These are phyloP conservation scores for Rugalucina vietnamica DNA, from an alignment of 2,888 invertebrate genomes.

Conservation along the genomic window DNA sequence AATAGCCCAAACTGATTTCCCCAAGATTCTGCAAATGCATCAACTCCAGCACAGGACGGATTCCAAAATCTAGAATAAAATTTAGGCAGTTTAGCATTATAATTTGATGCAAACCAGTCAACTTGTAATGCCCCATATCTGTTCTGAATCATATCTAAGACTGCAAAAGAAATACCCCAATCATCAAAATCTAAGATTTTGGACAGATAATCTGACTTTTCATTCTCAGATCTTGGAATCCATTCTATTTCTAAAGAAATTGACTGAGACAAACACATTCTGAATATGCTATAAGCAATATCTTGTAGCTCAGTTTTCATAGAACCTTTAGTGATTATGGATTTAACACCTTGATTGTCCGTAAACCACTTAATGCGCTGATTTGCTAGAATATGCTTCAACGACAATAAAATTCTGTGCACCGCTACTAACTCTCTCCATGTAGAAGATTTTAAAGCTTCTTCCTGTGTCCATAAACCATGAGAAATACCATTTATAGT, in stretches of 20 bases:
- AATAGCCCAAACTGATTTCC: slow-evolving; percentile 28
- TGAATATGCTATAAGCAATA: slow-evolving; percentile 27
- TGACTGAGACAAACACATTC: slow-evolving; percentile 12
- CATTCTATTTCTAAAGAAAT: slow-evolving; percentile 45
- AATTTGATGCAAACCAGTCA: slow-evolving; percentile 43
- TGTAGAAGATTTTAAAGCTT: slow-evolving; percentile 47
- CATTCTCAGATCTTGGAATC: slow-evolving; percentile 47
- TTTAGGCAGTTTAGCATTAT: slow-evolving; percentile 29
- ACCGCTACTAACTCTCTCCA: slow-evolving; percentile 52
- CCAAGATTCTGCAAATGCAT: slow-evolving; percentile 41
- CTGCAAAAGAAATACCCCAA: slow-evolving; percentile 43
- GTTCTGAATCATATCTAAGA: slow-evolving; percentile 24
- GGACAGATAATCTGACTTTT: slow-evolving; percentile 42
- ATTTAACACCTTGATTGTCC: slow-evolving; percentile 42
- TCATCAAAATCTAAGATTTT: slow-evolving; percentile 48
- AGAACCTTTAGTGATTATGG: slow-evolving; percentile 54
- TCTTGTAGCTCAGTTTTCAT: slow-evolving; percentile 50
- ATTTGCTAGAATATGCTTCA: slow-evolving; percentile 29
- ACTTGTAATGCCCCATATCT: slow-evolving; percentile 26
- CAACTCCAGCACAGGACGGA: slow-evolving; percentile 24
- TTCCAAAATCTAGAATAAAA: slow-evolving; percentile 55
- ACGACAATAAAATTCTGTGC: slow-evolving; percentile 33
- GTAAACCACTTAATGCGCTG: slow-evolving; percentile 45
- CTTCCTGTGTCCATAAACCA: slow-evolving; percentile 41
- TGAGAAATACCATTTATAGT: slow-evolving; percentile 40